These are phyloP conservation scores for Sminthopsis crassicaudata DNA, from an alignment of 2,113 vertebrate species.

Conservation along the genomic window DNA sequence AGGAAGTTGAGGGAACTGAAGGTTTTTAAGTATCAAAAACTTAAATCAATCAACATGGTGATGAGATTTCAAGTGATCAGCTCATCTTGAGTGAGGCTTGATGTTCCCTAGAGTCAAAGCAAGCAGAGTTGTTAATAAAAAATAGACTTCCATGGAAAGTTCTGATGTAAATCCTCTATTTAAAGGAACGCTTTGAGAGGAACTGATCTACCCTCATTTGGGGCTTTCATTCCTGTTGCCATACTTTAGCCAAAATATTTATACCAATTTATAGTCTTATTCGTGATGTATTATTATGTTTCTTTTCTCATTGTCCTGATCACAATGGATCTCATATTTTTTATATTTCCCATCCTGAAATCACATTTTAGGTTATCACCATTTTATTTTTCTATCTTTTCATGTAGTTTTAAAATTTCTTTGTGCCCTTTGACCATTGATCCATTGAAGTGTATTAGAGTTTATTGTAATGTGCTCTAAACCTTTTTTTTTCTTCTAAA, in stretches of 20 bases:
- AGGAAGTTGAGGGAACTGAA: neutral
- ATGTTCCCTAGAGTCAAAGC: neutral
- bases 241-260: neutral
- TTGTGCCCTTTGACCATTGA: neutral
- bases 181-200: neutral
- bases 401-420: neutral
- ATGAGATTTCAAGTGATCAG: neutral
- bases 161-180: neutral
- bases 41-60: neutral
- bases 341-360: neutral
- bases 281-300: neutral
- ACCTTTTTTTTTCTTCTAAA: neutral
- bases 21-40: neutral
- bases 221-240: neutral
- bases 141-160: neutral
- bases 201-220: neutral
- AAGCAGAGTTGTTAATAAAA: neutral
- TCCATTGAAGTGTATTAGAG: neutral
- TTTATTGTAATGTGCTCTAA: neutral
- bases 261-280: neutral
- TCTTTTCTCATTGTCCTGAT: neutral
- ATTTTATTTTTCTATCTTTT: neutral
- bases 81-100: neutral
- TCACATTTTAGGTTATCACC: neutral
- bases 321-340: neutral